These are phyloP conservation scores for Pammene fasciana DNA, from an alignment of 2,888 invertebrate genomes.

Conservation along the genomic window DNA sequence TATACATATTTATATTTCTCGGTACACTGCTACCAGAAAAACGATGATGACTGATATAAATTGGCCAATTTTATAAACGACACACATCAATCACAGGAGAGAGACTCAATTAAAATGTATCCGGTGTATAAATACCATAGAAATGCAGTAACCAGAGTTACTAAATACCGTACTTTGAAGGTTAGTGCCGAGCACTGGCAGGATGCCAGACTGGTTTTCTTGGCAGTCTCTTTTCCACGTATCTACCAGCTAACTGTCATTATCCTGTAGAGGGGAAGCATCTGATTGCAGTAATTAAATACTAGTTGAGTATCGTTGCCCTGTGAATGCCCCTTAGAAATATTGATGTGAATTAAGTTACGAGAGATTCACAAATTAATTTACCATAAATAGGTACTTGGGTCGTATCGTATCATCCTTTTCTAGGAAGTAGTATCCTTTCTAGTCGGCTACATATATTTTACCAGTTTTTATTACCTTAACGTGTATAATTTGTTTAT, in stretches of 20 bases:
- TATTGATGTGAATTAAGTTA: not conserved
- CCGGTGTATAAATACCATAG: slow-evolving; percentile 18
- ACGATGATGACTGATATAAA: not conserved
- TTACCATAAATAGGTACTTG: no score
- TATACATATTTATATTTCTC: not conserved
- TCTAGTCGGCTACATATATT: no score
- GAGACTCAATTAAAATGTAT: slow-evolving; percentile 25
- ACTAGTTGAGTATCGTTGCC: slow-evolving; percentile 17
- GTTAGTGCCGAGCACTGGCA: slow-evolving; percentile 35
- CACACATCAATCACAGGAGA: slow-evolving; percentile 13
- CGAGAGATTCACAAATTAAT: no score
- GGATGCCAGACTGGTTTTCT: slow-evolving; percentile 50
- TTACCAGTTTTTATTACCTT: no score
- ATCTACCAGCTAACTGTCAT: slow-evolving; percentile 45
- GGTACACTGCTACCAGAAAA: not conserved
- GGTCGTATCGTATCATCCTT: no score
- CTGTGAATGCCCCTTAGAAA: slow-evolving; percentile 8
- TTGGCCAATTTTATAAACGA: slow-evolving; percentile 17
- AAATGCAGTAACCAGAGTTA: slow-evolving; percentile 30
- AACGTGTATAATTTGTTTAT: no score
- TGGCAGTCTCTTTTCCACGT: slow-evolving; percentile 39
- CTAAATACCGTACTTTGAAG: slow-evolving; percentile 33
- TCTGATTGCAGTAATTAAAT: slow-evolving; percentile 31
- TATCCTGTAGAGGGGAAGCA: slow-evolving; percentile 43
- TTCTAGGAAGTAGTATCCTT: no score